Base-by-base conservation (phyloP, 2,113 vertebrate genomes). In the Carassius auratus region DNA sequence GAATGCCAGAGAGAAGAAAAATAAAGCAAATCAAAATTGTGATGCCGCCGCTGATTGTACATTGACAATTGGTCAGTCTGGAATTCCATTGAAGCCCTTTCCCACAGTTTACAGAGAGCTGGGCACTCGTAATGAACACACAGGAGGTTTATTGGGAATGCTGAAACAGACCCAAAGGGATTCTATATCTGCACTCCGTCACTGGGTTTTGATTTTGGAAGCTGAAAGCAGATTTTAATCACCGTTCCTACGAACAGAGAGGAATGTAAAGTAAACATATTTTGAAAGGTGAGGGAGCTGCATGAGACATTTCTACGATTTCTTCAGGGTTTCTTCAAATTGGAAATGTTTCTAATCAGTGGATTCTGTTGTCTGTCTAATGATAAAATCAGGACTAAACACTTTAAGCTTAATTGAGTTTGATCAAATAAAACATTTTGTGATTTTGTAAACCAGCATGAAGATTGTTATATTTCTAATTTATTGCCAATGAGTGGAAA, bases 121-220 rank as follows among this genome's bases (percentile, higher is more conserved):
- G 57, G 83, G 87, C 14, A 13, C n/a, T 84, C 76, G 68, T 57
- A 82, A 71, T 79, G 85, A 92, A 87, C 90, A 76, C 89, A 94
- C 91, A 93, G 93, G 93, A 83, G 81, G 86, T 91, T 90, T 88
- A 50, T 90, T 91, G 92, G 93, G 93, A 94, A 93, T 90, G 87
- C 89, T 90, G 90, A 93, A 88, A 57, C 17, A 69, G 55, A 76
- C 84, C 90, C 90, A 57, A 85, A 92, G 92, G 92, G 92, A 93
- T 93, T 92, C 76, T 6, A 91, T 90, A 92, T 94, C 91, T 92
- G 92, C 88, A 89, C 90, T 93, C 92, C 91, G 89, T 68, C 73
- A 85, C 71, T 92, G 90, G 92, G 85, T 84, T 86, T 89, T 89
- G 84, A 89, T 85, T 90, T 76, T 86, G 62, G 76, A 77, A 69